phyloP scores from a whole-genome alignment of 2,113 vertebrate genomes.

The Ceyx margarethae region DNA sequence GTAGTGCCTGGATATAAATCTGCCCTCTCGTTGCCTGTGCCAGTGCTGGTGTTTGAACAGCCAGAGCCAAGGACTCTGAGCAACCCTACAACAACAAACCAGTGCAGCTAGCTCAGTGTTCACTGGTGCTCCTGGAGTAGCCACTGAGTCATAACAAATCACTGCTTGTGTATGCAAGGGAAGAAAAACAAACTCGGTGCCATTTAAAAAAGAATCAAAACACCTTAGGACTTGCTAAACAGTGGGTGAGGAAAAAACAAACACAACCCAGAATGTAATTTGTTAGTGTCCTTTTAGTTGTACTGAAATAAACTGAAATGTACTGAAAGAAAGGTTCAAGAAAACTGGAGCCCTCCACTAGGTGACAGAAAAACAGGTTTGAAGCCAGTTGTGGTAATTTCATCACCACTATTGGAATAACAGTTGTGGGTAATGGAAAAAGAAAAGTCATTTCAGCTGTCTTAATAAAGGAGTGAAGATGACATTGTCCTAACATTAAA shows the following conservation, averaged over 20 bases:
- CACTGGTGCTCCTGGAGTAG: background rate
- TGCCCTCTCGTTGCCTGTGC: background rate
- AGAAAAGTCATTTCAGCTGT: background rate
- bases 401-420: background rate
- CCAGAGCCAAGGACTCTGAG: background rate
- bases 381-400: background rate
- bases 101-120: background rate
- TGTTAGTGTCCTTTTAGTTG: background rate
- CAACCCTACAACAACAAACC: background rate
- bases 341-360: background rate
- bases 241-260: background rate
- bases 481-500: background rate
- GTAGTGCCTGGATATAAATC: background rate
- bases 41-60: background rate
- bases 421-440: background rate
- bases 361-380: background rate
- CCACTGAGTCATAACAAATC: background rate
- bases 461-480: background rate
- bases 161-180: background rate
- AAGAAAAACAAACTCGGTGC: background rate
- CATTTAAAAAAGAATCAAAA: background rate
- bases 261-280: background rate
- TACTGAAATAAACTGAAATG: background rate
- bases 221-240: background rate
- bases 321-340: background rate